phyloP scores from a whole-genome alignment of 2,888 invertebrate genomes.

The Hypomecis atomaria region DNA sequence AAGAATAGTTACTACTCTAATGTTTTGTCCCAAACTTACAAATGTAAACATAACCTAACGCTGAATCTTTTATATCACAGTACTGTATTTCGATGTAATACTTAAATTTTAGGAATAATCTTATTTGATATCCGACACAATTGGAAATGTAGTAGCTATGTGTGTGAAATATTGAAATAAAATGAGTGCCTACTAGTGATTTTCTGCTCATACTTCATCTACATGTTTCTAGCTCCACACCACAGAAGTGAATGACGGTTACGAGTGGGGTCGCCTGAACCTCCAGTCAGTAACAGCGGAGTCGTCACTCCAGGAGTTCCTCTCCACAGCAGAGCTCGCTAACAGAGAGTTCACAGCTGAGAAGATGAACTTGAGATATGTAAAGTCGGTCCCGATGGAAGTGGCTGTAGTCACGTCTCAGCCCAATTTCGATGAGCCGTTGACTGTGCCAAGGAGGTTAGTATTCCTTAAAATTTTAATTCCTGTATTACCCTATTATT shows the following conservation, averaged over 20 bases:
- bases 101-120: too few species aligned
- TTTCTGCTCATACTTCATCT: too few species aligned
- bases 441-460: constrained; percentile 90
- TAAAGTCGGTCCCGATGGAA: constrained; percentile 69
- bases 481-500: too few species aligned
- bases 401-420: constrained; percentile 72
- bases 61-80: too few species aligned
- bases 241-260: constrained; percentile 94
- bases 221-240: constrained; percentile 88
- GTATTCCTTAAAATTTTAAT: constrained; percentile 1
- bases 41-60: constrained; percentile 30
- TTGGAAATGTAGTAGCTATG: too few species aligned
- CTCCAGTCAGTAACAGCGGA: constrained; percentile 97
- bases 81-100: background rate
- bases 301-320: constrained; percentile 97
- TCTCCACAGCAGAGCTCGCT: constrained; percentile 97
- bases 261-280: constrained; percentile 95
- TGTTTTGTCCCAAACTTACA: constrained; percentile 1
- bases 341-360: constrained; percentile 97
- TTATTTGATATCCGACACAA: too few species aligned
- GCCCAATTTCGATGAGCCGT: constrained; percentile 75
- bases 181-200: too few species aligned
- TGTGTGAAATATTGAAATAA: too few species aligned
- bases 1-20: background rate
- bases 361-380: constrained; percentile 90